A percentile compares a stretch with the other conserved stretches of the same genome.
phyloP scores from a whole-genome alignment of 2,797 vertebrate species.

The Triplophysa bombifrons region DNA sequence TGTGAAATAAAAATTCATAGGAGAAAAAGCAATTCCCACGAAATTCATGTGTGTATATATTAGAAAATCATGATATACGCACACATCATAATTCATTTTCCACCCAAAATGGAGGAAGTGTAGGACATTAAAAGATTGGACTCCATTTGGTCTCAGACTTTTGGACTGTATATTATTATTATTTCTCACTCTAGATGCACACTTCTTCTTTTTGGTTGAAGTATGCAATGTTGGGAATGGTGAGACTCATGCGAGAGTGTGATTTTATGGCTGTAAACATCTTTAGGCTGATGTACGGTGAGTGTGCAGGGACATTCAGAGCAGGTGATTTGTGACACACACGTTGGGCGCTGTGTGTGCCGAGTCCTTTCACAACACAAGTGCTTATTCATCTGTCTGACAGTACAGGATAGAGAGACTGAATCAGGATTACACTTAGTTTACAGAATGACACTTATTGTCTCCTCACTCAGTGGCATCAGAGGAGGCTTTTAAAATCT shows the following conservation, averaged over 20 bases:
- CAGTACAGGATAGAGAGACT: not conserved
- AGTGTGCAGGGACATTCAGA: not conserved
- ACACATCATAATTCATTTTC: not conserved
- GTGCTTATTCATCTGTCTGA: conserved; percentile 1
- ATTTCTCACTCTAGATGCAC: not conserved
- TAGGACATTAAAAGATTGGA: not conserved
- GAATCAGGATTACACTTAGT: not conserved
- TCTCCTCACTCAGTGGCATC: too few relatives aligned
- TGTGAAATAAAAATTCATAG: conserved; percentile 15
- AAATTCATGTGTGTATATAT: not conserved
- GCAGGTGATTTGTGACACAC: conserved; percentile 6
- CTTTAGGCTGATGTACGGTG: not conserved
- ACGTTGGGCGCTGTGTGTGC: not conserved
- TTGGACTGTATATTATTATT: not conserved
- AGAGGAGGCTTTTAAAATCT: too few relatives aligned
- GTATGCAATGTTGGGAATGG: not conserved
- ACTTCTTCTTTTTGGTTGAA: not conserved
- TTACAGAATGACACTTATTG: not conserved
- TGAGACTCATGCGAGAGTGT: not conserved
- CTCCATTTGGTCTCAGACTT: not conserved
- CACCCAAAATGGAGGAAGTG: too few relatives aligned
- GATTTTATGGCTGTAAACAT: not conserved
- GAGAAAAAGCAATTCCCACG: not conserved
- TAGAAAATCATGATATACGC: too few relatives aligned
- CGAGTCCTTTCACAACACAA: not conserved